Conservation (phyloP, 2,888 invertebrate genomes). For the Leucophenga maculata region DNA sequence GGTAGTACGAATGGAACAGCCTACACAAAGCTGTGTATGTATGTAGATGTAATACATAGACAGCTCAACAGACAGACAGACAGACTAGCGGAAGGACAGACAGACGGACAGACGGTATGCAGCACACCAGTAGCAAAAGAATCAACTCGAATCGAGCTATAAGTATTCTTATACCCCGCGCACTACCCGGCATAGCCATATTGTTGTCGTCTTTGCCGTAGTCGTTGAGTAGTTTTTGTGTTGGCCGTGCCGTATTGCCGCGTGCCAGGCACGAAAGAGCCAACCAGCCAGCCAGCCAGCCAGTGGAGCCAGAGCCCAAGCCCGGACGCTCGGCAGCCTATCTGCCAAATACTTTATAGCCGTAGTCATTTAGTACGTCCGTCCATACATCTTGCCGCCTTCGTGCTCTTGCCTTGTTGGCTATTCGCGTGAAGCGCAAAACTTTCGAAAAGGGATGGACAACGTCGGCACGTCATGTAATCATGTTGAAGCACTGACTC, state of each 20-base stretch:
- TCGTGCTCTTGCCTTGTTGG: constrained; percentile 36
- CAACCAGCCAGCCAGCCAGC: constrained; percentile 24
- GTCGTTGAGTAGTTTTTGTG: constrained; percentile 22
- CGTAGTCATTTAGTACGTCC: background rate
- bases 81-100: no score
- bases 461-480: constrained; percentile 37
- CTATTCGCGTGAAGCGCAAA: constrained; percentile 41
- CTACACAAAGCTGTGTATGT: background rate
- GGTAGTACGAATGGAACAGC: background rate
- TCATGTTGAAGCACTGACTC: no score
- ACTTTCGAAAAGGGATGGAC: constrained; percentile 52
- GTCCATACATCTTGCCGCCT: background rate
- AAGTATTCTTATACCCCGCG: constrained; percentile 32
- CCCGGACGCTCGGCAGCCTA: background rate
- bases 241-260: constrained; percentile 43
- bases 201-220: constrained; percentile 3
- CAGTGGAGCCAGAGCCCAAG: constrained; percentile 7
- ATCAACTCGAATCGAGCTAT: constrained; percentile 49
- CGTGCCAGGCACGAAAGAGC: constrained; percentile 61
- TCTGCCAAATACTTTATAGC: constrained; percentile 29
- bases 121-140: constrained; percentile 10
- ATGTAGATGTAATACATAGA: constrained; percentile 4
- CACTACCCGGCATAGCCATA: background rate
- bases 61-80: background rate
- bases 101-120: no score